A percentile compares a stretch with the other conserved stretches of the same genome.
Conservation (phyloP, 37 sponge, comb jelly and placozoan species). For the Crambe crambe region DNA sequence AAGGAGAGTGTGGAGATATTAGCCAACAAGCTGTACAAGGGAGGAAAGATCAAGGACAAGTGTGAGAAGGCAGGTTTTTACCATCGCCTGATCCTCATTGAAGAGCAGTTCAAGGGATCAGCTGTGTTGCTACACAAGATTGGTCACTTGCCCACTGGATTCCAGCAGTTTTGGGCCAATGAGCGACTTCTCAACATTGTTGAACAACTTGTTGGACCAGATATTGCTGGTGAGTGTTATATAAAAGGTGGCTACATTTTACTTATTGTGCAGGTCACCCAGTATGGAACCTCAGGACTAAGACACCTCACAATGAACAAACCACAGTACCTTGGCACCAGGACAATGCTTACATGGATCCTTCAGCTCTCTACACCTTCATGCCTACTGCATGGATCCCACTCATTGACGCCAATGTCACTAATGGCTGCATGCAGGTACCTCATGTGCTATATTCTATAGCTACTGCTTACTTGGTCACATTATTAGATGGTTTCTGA, state of each 20-base stretch:
- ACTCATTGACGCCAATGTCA: conserved; percentile 77
- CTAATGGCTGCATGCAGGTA: conserved; percentile 89
- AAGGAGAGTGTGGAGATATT: conserved; percentile 62
- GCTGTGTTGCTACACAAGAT: conserved; percentile 75
- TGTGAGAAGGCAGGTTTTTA: conserved; percentile 75
- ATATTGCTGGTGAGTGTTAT: conserved; percentile 64
- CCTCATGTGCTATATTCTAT: too few species aligned
- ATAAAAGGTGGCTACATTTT: neutral
- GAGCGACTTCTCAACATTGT: conserved; percentile 74
- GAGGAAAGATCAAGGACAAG: conserved; percentile 54
- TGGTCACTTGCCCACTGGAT: conserved; percentile 61
- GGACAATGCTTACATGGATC: conserved; percentile 88
- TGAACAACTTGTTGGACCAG: conserved; percentile 80
- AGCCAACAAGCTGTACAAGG: conserved; percentile 70
- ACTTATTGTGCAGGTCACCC: conserved; percentile 55
- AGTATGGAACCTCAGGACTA: conserved; percentile 84
- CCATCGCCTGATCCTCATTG: conserved; percentile 69
- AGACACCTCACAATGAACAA: conserved; percentile 78
- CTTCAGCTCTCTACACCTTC: conserved; percentile 31
- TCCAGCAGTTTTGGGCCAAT: conserved; percentile 64
- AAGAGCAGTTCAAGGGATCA: conserved; percentile 75
- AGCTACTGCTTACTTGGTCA: neutral
- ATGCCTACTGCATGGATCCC: conserved; percentile 91
- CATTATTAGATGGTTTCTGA: conserved; percentile 66
- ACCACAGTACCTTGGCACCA: conserved; percentile 93